phyloP scores from a whole-genome alignment of 2,113 vertebrate species.

The Cavia aperea region DNA sequence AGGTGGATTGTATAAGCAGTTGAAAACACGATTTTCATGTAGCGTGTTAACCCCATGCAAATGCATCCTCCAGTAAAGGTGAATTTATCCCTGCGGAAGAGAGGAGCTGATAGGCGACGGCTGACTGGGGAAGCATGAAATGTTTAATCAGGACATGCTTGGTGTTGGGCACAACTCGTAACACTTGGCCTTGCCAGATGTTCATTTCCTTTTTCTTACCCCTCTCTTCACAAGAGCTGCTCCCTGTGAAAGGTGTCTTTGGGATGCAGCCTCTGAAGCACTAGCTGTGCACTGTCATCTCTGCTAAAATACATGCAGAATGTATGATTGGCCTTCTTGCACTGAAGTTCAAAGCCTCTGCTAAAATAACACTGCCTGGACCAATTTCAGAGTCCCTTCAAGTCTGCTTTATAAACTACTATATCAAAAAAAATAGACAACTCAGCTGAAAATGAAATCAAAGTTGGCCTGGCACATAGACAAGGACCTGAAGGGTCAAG shows the following conservation, averaged over 20 bases:
- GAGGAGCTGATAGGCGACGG: conserved; percentile 68
- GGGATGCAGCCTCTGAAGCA: conserved; percentile 64
- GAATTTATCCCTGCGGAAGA: conserved; percentile 41
- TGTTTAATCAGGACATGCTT: conserved; percentile 73
- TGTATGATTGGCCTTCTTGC: conserved; percentile 66
- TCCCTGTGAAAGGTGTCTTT: conserved; percentile 61
- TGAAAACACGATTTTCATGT: conserved; percentile 70
- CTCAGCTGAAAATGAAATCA: conserved; percentile 62
- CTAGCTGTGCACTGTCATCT: conserved; percentile 60
- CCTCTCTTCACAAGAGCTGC: conserved; percentile 37
- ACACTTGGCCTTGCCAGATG: conserved; percentile 73
- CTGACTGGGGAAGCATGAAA: conserved; percentile 65
- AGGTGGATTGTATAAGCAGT: background rate
- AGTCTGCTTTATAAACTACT: conserved; percentile 65
- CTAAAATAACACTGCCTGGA: conserved; percentile 74
- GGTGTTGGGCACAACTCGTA: conserved; percentile 68
- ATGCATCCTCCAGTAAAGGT: conserved; percentile 61
- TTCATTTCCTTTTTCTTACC: conserved; percentile 60
- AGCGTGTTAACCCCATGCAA: conserved; percentile 68
- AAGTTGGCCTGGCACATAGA: conserved; percentile 51
- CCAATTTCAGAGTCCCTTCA: conserved; percentile 68
- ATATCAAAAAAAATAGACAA: conserved; percentile 58
- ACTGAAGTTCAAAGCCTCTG: conserved; percentile 64
- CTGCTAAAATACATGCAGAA: conserved; percentile 67
- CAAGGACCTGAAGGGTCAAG: conserved; percentile 40